Percentiles rank a stretch among this genome's conserved stretches.
Conservation (phyloP, 1,140 invertebrate species). For the Achatina immaculata region DNA sequence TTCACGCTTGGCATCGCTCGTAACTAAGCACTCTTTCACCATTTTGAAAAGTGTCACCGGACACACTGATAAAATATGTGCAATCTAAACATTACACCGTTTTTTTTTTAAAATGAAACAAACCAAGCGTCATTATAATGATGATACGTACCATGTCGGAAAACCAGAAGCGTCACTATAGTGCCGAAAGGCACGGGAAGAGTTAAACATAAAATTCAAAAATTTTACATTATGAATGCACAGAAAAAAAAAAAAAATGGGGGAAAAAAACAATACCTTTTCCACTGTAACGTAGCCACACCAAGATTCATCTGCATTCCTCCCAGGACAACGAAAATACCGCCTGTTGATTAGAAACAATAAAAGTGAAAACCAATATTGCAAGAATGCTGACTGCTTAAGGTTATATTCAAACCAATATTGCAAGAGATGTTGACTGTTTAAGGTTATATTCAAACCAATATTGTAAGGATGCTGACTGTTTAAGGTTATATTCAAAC, state of each 20-base stretch:
- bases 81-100: too few species aligned
- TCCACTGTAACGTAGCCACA: slow-evolving; percentile 5
- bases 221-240: too few species aligned
- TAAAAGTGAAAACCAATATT: neutral
- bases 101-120: too few species aligned
- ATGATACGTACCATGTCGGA: too few species aligned
- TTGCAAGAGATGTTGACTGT: neutral
- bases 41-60: too few species aligned
- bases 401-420: neutral
- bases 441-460: neutral
- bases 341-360: neutral
- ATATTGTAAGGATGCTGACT: neutral
- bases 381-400: neutral
- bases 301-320: slow-evolving; percentile 20
- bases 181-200: too few species aligned
- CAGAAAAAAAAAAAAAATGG: neutral
- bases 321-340: slow-evolving; percentile 8
- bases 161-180: too few species aligned
- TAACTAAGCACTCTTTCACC: too few species aligned
- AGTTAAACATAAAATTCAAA: too few species aligned
- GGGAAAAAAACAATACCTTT: neutral
- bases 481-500: neutral
- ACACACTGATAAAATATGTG: too few species aligned
- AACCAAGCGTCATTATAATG: too few species aligned
- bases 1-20: too few species aligned